Conservation (phyloP, 2,113 vertebrate genomes). For the Daphoenositta chrysoptera region DNA sequence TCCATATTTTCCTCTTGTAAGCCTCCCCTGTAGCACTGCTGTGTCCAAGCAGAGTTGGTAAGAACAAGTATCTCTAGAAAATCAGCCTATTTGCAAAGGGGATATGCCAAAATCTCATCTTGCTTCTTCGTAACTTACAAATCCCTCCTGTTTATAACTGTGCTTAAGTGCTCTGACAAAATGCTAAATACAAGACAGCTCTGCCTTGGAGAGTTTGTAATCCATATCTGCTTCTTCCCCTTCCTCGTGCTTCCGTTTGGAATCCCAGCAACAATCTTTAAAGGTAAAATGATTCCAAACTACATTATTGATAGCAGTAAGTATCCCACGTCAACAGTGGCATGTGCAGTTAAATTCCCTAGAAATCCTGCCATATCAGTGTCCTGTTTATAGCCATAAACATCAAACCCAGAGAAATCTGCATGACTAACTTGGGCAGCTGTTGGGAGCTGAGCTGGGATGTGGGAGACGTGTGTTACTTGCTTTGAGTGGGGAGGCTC, state of each 20-base stretch:
- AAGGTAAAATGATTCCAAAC: slow-evolving; percentile 87
- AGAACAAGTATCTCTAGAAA: background rate
- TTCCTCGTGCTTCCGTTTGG: slow-evolving; percentile 69
- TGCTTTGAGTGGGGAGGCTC: background rate
- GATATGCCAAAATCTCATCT: background rate
- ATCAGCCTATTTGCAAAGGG: background rate
- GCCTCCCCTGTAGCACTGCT: background rate
- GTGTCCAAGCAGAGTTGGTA: background rate
- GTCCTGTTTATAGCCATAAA: background rate
- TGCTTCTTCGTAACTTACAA: background rate
- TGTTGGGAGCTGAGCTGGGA: background rate
- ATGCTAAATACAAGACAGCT: background rate
- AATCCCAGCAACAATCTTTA: slow-evolving; percentile 88
- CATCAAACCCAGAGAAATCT: background rate
- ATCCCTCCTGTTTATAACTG: background rate
- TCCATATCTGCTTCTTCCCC: slow-evolving; percentile 68
- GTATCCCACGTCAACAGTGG: slow-evolving; percentile 66
- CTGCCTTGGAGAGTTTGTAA: slow-evolving; percentile 59
- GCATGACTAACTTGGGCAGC: background rate
- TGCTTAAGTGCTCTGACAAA: background rate
- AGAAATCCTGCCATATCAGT: background rate
- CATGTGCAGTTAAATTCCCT: background rate
- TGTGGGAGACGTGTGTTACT: background rate
- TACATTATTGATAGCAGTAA: slow-evolving; percentile 90
- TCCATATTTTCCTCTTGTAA: background rate